Conservation (phyloP, 2,888 invertebrate genomes). For the Drosophila kambysellisi region DNA sequence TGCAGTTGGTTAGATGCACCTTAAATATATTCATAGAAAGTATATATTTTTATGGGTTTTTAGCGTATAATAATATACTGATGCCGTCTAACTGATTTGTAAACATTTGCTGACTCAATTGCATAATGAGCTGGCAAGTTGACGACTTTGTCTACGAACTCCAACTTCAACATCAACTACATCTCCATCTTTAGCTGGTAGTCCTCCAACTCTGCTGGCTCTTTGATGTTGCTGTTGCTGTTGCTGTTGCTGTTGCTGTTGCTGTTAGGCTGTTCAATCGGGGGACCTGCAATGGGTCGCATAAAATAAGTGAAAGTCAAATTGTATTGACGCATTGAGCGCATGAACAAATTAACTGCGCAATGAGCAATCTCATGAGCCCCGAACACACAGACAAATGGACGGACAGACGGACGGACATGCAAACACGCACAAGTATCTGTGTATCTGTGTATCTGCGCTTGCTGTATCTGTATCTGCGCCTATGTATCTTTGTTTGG, state of each 20-base stretch:
- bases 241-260: no score
- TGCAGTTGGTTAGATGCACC: not conserved
- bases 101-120: conserved; percentile 59
- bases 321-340: conserved; percentile 80
- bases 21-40: conserved; percentile 11
- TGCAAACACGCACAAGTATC: conserved; percentile 48
- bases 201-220: conserved; percentile 31
- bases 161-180: conserved; percentile 6
- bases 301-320: conserved; percentile 79
- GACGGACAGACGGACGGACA: conserved; percentile 7
- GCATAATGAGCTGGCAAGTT: conserved; percentile 60
- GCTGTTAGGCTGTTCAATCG: conserved; percentile 16
- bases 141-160: conserved; percentile 44
- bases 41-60: conserved; percentile 6
- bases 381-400: conserved; percentile 16
- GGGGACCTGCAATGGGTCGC: conserved; percentile 63
- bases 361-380: conserved; percentile 71
- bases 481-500: conserved; percentile 58
- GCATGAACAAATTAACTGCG: conserved; percentile 81
- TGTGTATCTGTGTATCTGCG: conserved; percentile 30
- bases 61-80: conserved; percentile 15
- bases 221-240: not conserved
- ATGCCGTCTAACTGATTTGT: conserved; percentile 32
- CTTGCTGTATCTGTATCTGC: conserved; percentile 37
- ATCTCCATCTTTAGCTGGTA: conserved; percentile 42